Percentiles rank a stretch among this genome's conserved stretches.
phyloP scores from a whole-genome alignment of 2,888 invertebrate species.

The Luperina testacea region DNA sequence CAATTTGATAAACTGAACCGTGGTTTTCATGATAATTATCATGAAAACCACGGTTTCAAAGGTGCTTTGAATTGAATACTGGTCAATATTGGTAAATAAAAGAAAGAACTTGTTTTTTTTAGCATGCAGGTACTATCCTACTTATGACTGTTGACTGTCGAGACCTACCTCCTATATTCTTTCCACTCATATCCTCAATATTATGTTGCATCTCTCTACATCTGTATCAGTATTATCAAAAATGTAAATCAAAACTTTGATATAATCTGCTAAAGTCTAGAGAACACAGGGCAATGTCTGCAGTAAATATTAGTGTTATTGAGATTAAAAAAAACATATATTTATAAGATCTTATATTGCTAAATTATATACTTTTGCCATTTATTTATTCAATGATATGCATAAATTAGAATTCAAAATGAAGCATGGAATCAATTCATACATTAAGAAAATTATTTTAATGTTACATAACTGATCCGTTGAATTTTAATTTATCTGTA shows the following conservation, averaged over 20 bases:
- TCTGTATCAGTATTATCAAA: neutral
- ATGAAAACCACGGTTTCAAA: neutral
- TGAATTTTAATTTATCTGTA: neutral
- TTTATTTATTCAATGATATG: conserved; percentile 34
- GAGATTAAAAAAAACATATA: neutral
- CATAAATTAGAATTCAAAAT: conserved; percentile 23
- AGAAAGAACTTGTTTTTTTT: neutral
- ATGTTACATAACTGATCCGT: neutral
- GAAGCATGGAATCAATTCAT: neutral
- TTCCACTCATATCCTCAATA: neutral
- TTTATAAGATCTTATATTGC: neutral
- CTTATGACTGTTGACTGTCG: neutral
- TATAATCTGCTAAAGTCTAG: neutral
- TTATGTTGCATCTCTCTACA: too few relatives aligned
- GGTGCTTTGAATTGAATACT: neutral
- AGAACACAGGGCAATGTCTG: neutral
- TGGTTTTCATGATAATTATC: neutral
- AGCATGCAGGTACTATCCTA: neutral
- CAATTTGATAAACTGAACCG: neutral
- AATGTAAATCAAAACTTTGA: neutral
- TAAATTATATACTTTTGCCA: conserved; percentile 1
- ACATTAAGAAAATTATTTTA: neutral
- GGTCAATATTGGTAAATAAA: neutral
- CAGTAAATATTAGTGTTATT: neutral
- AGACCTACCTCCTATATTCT: neutral